phyloP scores from a whole-genome alignment of 2,113 vertebrate genomes.

The Terrapene triunguis region DNA sequence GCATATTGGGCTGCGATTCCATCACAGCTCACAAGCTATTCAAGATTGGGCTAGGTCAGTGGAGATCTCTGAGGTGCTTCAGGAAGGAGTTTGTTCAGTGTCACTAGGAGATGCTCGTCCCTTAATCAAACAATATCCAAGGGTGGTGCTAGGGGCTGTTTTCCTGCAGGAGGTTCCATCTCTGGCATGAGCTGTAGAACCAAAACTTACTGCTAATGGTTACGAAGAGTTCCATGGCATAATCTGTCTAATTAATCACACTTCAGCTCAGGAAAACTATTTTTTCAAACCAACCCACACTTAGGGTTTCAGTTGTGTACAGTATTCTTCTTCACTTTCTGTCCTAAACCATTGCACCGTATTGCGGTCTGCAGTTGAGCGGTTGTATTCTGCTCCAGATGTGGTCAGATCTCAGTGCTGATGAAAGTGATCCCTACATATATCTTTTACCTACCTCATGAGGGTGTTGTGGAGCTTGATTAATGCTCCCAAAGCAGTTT shows the following conservation, averaged over 20 bases:
- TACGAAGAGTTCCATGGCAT: background rate
- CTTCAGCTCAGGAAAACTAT: conserved; percentile 40
- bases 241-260: conserved; percentile 46
- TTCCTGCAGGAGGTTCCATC: background rate
- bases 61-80: background rate
- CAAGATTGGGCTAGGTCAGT: background rate
- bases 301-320: background rate
- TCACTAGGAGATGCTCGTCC: background rate
- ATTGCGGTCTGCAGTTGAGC: background rate
- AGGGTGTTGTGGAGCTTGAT: background rate
- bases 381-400: background rate
- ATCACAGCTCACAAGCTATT: rapidly evolving
- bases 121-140: background rate
- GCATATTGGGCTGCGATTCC: background rate
- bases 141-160: background rate
- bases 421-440: background rate
- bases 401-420: background rate
- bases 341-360: background rate
- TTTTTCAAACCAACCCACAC: background rate
- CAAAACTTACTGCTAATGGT: background rate
- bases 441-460: background rate
- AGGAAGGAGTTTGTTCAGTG: background rate
- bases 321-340: background rate
- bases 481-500: rapidly evolving
- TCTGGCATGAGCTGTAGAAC: background rate